These are phyloP conservation scores for Gambusia affinis DNA, from an alignment of 2,113 vertebrate genomes.

Conservation along the genomic window DNA sequence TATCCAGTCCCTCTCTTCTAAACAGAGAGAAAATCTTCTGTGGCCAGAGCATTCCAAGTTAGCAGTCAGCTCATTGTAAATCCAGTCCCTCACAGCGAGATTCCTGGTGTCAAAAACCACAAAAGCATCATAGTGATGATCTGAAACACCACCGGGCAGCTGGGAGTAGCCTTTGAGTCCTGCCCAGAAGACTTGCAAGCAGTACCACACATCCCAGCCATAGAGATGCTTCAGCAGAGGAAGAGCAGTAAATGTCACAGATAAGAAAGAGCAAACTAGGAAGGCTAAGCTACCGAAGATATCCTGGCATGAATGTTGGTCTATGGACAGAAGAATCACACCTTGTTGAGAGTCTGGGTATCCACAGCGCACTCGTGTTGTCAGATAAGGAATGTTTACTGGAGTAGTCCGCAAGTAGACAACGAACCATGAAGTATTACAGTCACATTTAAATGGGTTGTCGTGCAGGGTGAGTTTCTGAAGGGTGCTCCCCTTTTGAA, in stretches of 20 bases:
- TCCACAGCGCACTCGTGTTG: constrained; percentile 76
- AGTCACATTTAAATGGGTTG: constrained; percentile 85
- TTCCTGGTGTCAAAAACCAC: constrained; percentile 85
- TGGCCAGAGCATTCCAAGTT: constrained; percentile 78
- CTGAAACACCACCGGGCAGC: constrained; percentile 49
- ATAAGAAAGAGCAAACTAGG: constrained; percentile 65
- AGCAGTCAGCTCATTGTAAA: constrained; percentile 84
- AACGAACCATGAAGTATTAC: constrained; percentile 79
- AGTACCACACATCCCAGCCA: constrained; percentile 90
- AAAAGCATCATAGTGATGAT: constrained; percentile 81
- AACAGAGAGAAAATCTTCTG: constrained; percentile 80
- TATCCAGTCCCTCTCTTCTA: constrained; percentile 89
- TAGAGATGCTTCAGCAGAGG: constrained; percentile 84
- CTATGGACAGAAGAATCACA: constrained; percentile 73
- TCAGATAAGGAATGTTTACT: constrained; percentile 74
- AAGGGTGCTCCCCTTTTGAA: constrained; percentile 60
- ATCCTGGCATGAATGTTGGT: constrained; percentile 86
- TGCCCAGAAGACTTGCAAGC: constrained; percentile 82
- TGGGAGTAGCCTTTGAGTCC: constrained; percentile 70
- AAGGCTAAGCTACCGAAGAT: constrained; percentile 78
- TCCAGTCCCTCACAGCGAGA: constrained; percentile 84
- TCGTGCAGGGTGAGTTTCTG: constrained; percentile 73
- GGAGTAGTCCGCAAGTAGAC: constrained; percentile 78
- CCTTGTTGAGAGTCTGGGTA: constrained; percentile 77
- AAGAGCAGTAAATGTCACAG: constrained; percentile 62